Base-by-base conservation (phyloP, 2,797 vertebrate genomes). In the Anableps anableps region DNA sequence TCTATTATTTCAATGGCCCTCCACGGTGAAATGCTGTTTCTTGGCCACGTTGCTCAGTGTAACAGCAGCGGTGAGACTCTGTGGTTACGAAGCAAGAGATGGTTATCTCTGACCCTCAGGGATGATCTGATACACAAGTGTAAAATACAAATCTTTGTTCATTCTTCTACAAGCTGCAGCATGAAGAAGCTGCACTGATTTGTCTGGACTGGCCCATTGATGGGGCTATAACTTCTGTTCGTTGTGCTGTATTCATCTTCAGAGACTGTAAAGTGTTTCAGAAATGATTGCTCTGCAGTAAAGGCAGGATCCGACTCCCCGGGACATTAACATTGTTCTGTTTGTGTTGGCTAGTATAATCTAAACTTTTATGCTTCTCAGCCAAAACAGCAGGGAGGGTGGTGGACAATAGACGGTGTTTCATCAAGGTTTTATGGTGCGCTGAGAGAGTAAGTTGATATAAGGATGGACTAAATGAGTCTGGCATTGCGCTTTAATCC, bases 1-100 rank as follows among this genome's bases (percentile, higher is more conserved):
- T 79, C 80, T 80, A 84, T 86, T 85, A 85, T 41, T 76, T 88
- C 50, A 82, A 13, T 64, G 76, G 62, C 78, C 79, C 86, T 87
- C 76, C 34, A 80, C 70, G 73, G 43, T 74, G 64, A 74, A 80
- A 80, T 70, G 76, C 84, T 70, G 77, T 85, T 86, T 74, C 81
- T 83, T 64, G 48, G 68, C 75, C 41, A 2, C 48, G 38, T 78
- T 62, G 74, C 80, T 74, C 66, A 0, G 47, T 64, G 16, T 85
- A 75, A 77, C 53, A 48, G 66, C 21, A 68, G 66, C 38, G 7
- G 78, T 50, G 50, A 38, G 76, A 81, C 58, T 53, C 79, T 86
- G 81, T 72, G 48, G 34, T 62, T 82, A 29, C 26, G 73, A 79
- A 76, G 86, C 86, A 83, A 84, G 83, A 86, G 80, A 76, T 85